A percentile compares a stretch with the other conserved stretches of the same genome.
phyloP scores from a whole-genome alignment of 1,140 invertebrate genomes.

The Neodiprion lecontei region DNA sequence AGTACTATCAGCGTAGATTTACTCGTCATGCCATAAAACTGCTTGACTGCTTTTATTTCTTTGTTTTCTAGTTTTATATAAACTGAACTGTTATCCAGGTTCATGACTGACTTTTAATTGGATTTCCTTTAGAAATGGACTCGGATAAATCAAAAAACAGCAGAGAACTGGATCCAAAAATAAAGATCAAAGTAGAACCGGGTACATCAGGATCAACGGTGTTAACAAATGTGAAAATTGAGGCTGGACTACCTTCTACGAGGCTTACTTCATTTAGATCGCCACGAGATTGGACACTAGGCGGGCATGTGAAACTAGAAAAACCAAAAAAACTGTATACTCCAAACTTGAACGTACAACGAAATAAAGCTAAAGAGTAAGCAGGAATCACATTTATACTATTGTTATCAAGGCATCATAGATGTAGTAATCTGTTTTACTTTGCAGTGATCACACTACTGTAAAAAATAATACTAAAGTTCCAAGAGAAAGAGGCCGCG shows the following conservation, averaged over 20 bases:
- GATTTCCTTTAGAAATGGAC: conserved; percentile 1
- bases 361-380: conserved; percentile 55
- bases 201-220: conserved; percentile 21
- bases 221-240: conserved; percentile 38
- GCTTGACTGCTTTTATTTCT: no score
- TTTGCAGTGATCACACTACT: conserved; percentile 38
- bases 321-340: conserved; percentile 50
- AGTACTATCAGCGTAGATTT: no score
- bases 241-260: conserved; percentile 40
- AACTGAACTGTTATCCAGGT: no score
- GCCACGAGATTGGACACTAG: conserved; percentile 52
- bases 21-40: no score
- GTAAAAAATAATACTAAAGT: conserved; percentile 32
- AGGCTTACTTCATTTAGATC: conserved; percentile 52
- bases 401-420: conserved; percentile 2
- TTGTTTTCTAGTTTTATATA: no score
- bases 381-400: conserved; percentile 16
- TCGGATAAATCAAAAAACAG: background rate
- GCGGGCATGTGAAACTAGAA: conserved; percentile 50
- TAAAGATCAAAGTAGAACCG: conserved; percentile 32
- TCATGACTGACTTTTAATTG: background rate
- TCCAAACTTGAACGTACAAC: conserved; percentile 55
- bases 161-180: conserved; percentile 2
- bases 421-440: conserved; percentile 1
- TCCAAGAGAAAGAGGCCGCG: conserved; percentile 28